phyloP scores from a whole-genome alignment of 2,888 invertebrate species.

The Onthophagus sagittarius region DNA sequence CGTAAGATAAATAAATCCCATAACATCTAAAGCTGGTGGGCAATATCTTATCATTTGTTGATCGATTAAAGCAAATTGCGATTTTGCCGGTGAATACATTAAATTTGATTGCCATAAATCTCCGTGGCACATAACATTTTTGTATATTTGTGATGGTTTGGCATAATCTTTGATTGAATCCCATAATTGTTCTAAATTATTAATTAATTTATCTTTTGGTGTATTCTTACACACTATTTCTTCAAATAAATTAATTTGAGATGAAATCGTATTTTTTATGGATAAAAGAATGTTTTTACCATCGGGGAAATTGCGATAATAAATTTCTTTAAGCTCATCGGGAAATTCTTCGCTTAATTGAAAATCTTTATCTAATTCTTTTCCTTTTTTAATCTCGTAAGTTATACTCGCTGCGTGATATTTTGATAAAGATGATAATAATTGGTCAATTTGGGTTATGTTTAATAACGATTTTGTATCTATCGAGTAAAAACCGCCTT shows the following conservation, averaged over 20 bases:
- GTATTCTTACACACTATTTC: conserved; percentile 3
- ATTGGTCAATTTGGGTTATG: conserved; percentile 30
- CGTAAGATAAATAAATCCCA: conserved; percentile 31
- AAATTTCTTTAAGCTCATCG: conserved; percentile 42
- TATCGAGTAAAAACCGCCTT: conserved; percentile 34
- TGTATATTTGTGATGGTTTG: conserved; percentile 42
- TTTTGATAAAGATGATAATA: conserved; percentile 33
- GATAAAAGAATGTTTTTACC: conserved; percentile 39
- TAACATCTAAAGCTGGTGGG: conserved; percentile 35
- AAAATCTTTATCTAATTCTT: conserved; percentile 24
- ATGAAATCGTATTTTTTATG: conserved; percentile 39
- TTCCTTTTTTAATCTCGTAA: conserved; percentile 37
- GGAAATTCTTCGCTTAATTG: conserved; percentile 33
- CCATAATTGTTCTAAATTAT: background rate
- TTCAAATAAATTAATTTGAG: conserved; percentile 29
- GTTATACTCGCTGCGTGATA: conserved; percentile 41
- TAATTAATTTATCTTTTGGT: background rate
- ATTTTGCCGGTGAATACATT: conserved; percentile 39
- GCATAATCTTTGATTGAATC: conserved; percentile 6
- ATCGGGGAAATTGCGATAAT: conserved; percentile 41
- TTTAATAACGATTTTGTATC: conserved; percentile 26
- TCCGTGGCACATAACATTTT: conserved; percentile 48
- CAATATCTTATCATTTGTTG: conserved; percentile 33
- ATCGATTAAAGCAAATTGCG: conserved; percentile 29
- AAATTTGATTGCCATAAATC: conserved; percentile 52